These are phyloP conservation scores for Crematogaster levior DNA, from an alignment of 2,888 invertebrate species.

Conservation along the genomic window DNA sequence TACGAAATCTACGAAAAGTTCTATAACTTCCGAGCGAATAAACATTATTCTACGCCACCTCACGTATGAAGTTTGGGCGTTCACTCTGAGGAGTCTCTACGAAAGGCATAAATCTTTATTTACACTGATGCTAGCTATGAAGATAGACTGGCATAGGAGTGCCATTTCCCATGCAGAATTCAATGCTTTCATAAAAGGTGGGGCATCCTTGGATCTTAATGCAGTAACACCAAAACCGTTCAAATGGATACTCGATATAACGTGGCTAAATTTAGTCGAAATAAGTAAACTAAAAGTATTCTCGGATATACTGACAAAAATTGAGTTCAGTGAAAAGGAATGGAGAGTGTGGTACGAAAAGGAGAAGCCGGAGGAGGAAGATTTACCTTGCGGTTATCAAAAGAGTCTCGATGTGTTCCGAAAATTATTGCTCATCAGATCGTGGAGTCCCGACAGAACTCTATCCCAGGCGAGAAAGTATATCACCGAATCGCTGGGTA, in stretches of 20 bases:
- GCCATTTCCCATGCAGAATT: conserved; percentile 96
- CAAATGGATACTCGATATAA: conserved; percentile 97
- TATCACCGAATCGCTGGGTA: conserved; percentile 95
- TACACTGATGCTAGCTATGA: conserved; percentile 97
- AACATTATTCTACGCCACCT: conserved; percentile 95
- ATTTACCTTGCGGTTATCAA: conserved; percentile 96
- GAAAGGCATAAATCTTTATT: conserved; percentile 97
- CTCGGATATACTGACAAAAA: conserved; percentile 92
- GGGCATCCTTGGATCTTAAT: conserved; percentile 97
- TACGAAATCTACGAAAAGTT: conserved; percentile 94
- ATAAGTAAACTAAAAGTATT: conserved; percentile 94
- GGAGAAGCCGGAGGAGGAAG: conserved; percentile 96
- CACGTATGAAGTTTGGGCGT: conserved; percentile 97
- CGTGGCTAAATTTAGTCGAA: conserved; percentile 98
- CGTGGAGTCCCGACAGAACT: conserved; percentile 98
- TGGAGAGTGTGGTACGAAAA: conserved; percentile 97
- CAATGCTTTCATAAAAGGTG: conserved; percentile 98
- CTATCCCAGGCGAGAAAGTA: conserved; percentile 97
- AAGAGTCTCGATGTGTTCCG: conserved; percentile 95
- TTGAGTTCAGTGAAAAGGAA: conserved; percentile 94
- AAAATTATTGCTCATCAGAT: conserved; percentile 93
- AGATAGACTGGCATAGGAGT: conserved; percentile 95
- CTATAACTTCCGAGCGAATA: conserved; percentile 94
- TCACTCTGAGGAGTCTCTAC: conserved; percentile 96
- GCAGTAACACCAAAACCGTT: conserved; percentile 97